A percentile compares a stretch with the other conserved stretches of the same genome.
These are phyloP conservation scores for Drosophila aldrichi DNA, from an alignment of 2,888 invertebrate genomes.

Conservation along the genomic window DNA sequence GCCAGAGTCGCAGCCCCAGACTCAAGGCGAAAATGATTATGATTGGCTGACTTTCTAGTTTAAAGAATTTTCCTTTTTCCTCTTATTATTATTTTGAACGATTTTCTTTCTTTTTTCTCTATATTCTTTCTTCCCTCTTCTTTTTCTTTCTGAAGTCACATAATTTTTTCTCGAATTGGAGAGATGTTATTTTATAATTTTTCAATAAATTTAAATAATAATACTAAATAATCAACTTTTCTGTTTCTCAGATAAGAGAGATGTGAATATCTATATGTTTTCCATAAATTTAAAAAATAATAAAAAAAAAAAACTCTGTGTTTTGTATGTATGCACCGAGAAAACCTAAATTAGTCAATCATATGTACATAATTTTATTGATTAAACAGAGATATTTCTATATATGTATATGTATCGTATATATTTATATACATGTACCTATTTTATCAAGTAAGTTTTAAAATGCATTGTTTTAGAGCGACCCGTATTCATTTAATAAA, in stretches of 20 bases:
- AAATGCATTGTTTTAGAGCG: not conserved
- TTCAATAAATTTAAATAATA: not conserved
- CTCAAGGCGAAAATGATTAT: conserved; percentile 72
- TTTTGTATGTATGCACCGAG: no score
- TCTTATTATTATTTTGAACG: not conserved
- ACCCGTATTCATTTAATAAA: not conserved
- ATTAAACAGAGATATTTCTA: no score
- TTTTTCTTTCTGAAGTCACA: no score
- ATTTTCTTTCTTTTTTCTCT: not conserved
- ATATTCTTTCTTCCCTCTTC: no score
- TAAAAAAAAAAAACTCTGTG: not conserved
- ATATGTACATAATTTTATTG: not conserved
- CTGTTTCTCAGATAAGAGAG: no score
- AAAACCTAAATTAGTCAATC: no score
- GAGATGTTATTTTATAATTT: not conserved
- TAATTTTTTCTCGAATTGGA: not conserved
- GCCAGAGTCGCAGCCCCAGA: conserved; percentile 39
- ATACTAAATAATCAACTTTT: no score
- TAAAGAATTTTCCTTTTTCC: not conserved
- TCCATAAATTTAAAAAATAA: no score
- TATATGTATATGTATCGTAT: no score
- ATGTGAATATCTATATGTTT: no score
- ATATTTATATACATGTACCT: not conserved
- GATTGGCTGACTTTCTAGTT: conserved; percentile 79
- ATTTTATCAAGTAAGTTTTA: not conserved